Evolutionary conservation across 2,888 invertebrate species (phyloP).

Genomic region (Hirtodrosophila histrioides): DNA sequence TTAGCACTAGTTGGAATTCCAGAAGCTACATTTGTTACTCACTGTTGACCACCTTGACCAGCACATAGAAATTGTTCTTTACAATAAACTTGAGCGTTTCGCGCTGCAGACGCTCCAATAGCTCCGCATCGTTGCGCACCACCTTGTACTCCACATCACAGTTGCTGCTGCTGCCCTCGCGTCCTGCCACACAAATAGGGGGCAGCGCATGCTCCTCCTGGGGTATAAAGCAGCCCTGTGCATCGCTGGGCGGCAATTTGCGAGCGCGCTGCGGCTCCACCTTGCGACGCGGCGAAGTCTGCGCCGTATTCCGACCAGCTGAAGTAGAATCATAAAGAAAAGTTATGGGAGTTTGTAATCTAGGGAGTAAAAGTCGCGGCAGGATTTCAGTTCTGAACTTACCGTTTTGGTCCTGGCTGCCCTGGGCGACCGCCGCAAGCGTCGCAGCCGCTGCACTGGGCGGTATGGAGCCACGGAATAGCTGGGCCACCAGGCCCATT

Average conservation of each 20-base stretch:
- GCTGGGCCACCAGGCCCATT: slow-evolving; percentile 78
- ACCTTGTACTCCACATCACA: slow-evolving; percentile 81
- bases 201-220: slow-evolving; percentile 85
- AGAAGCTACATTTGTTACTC: slow-evolving; percentile 83
- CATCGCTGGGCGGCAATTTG: slow-evolving; percentile 77
- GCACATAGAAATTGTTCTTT: slow-evolving; percentile 90
- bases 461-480: slow-evolving; percentile 82
- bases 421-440: slow-evolving; percentile 51
- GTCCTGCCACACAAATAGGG: slow-evolving; percentile 84
- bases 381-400: not conserved
- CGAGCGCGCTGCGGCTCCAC: slow-evolving; percentile 58
- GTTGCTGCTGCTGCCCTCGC: slow-evolving; percentile 66
- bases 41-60: slow-evolving; percentile 90
- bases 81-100: slow-evolving; percentile 90
- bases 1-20: too few relatives aligned
- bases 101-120: slow-evolving; percentile 86
- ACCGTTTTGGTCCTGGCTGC: slow-evolving; percentile 36
- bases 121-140: slow-evolving; percentile 85
- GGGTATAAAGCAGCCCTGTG: slow-evolving; percentile 81
- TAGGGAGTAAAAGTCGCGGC: too few relatives aligned
- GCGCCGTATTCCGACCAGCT: slow-evolving; percentile 50
- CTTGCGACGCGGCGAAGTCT: slow-evolving; percentile 69
- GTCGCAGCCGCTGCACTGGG: slow-evolving; percentile 79
- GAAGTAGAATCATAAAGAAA: not conserved
- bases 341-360: too few relatives aligned